A percentile compares a stretch with the other conserved stretches of the same genome.
Evolutionary conservation across 2,888 invertebrate genomes (phyloP).

Genomic region (Leptothorax acervorum): DNA sequence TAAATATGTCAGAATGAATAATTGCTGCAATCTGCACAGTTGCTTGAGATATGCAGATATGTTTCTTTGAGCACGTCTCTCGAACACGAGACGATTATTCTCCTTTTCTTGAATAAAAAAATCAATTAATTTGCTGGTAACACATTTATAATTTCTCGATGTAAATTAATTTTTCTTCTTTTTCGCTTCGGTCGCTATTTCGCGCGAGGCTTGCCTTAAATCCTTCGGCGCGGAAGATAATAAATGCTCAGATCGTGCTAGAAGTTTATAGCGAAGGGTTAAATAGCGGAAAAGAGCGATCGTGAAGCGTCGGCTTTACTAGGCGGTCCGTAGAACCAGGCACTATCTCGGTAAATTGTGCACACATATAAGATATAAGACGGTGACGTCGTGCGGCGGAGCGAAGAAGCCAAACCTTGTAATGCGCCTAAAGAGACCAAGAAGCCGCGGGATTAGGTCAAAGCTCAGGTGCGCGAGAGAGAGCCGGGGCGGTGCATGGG

Average conservation of each 20-base stretch:
- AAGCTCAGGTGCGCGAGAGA: constrained; percentile 43
- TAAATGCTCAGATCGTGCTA: constrained; percentile 62
- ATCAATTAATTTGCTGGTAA: background rate
- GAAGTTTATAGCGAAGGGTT: constrained; percentile 64
- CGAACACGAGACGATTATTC: background rate
- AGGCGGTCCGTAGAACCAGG: constrained; percentile 50
- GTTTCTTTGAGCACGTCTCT: background rate
- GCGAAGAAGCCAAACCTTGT: constrained; percentile 72
- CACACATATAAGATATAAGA: constrained; percentile 54
- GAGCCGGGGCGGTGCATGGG: background rate
- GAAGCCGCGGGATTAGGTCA: constrained; percentile 60
- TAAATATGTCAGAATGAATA: background rate
- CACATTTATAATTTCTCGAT: constrained; percentile 3
- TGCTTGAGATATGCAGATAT: background rate
- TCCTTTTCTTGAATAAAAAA: background rate
- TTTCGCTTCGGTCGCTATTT: constrained; percentile 31
- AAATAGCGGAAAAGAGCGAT: constrained; percentile 71
- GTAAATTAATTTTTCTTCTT: background rate
- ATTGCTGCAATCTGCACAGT: background rate
- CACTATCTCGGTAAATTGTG: constrained; percentile 65
- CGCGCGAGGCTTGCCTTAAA: constrained; percentile 23
- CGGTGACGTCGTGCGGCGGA: constrained; percentile 49
- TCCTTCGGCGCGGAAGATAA: constrained; percentile 52
- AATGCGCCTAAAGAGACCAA: constrained; percentile 64
- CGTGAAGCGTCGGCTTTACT: constrained; percentile 68